Evolutionary conservation across 2,888 invertebrate species (phyloP), one percentile per base, ranked within the genome.

Genomic region (Ormyrus thymus): DNA sequence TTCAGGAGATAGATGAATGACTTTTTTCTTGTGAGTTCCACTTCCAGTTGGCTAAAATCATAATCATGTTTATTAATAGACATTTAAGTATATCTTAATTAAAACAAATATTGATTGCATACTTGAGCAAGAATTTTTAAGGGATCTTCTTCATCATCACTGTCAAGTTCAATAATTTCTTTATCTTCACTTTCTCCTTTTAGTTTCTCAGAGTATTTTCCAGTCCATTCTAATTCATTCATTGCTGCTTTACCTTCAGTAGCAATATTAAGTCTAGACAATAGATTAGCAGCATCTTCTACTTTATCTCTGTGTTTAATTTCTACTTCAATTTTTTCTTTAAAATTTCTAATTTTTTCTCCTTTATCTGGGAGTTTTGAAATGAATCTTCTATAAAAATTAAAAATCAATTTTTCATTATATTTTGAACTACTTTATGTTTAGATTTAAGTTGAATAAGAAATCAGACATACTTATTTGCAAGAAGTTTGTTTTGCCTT

Each of bases 171-270:
- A 15, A 92, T 84, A 62, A 85, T 85, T 79, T 90, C 90, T n/a
- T 84, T 84, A 10, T 81, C 83, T n/a, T 89, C 84, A 6, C 83
- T 83, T n/a, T 89, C 84, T 6, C 83, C 83, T 15, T 75, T 50
- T 61, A 86, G 85, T 29, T 85, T 86, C 13, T 90, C 86, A 15
- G 73, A 81, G 80, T 91, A 87, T 83, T 91, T 91, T 50, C 92
- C 92, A 29, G 91, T 91, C 94, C 94, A 93, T 90, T 94, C 94
- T 1, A 93, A 86, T 85, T 92, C 89, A 86, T 92, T 92, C 76
- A 93, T 89, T 6, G 90, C 87, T 64, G 90, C 87, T 84, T 91
- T 91, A 50, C 91, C 91, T 51, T 91, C 86, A 3, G 85, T 83
- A 69, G 87, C 90, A 48, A 93, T 87, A 76, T 91, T 92, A 78